phyloP scores from a whole-genome alignment of 2,797 vertebrate species.

The Gadopsis marmoratus region DNA sequence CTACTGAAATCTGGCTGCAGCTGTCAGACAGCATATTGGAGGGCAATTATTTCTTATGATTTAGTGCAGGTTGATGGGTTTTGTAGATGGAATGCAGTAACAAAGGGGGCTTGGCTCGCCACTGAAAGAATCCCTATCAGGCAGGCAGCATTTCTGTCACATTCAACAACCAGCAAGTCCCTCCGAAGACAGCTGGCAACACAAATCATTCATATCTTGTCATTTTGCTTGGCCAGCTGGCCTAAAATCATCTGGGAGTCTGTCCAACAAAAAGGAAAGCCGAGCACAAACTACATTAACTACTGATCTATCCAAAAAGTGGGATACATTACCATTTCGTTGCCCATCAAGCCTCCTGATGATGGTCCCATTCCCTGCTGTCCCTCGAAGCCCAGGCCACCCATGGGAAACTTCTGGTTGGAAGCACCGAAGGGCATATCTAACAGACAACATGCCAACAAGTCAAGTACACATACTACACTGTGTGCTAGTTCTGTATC shows the following conservation, averaged over 20 bases:
- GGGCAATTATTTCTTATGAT: constrained; percentile 46
- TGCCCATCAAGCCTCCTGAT: constrained; percentile 89
- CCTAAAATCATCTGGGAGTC: constrained; percentile 30
- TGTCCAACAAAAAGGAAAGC: constrained; percentile 44
- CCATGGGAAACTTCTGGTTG: constrained; percentile 93
- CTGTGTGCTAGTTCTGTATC: too few species aligned
- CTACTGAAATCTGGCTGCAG: constrained; percentile 43
- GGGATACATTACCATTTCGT: constrained; percentile 99
- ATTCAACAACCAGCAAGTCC: constrained; percentile 43
- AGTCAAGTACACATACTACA: constrained; percentile 1
- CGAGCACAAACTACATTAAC: constrained; percentile 49
- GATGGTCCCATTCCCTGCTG: constrained; percentile 92
- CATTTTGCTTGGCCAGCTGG: constrained; percentile 39
- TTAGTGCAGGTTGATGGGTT: constrained; percentile 85
- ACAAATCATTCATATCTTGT: constrained; percentile 7
- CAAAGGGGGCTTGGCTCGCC: constrained; percentile 65
- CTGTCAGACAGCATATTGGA: constrained; percentile 43
- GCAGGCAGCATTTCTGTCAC: constrained; percentile 23
- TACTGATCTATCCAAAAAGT: constrained; percentile 62
- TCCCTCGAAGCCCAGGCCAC: constrained; percentile 94
- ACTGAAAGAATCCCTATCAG: constrained; percentile 23
- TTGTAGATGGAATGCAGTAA: constrained; percentile 45
- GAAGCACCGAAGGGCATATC: constrained; percentile 90
- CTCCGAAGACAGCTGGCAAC: constrained; percentile 20
- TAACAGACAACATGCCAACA: constrained; percentile 33